Evolutionary conservation across 2,888 invertebrate species (phyloP).

Genomic region (Tachina fera): DNA sequence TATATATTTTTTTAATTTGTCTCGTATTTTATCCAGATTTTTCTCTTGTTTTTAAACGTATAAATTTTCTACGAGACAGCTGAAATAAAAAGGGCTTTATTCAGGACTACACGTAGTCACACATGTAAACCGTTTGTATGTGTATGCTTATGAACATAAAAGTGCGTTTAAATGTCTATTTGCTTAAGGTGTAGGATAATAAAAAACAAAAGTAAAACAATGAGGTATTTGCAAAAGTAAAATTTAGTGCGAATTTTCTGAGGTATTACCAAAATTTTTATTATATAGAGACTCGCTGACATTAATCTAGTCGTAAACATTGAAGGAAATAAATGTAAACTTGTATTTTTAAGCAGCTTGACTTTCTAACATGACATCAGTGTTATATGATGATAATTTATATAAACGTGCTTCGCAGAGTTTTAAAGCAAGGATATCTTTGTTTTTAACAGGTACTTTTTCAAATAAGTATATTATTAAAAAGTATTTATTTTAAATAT

Average conservation of each 20-base stretch:
- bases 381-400: background rate
- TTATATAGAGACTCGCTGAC: background rate
- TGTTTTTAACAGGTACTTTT: background rate
- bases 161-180: constrained; percentile 6
- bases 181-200: background rate
- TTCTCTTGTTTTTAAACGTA: background rate
- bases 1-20: too few species aligned
- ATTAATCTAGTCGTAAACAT: constrained; percentile 9
- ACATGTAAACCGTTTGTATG: background rate
- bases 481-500: too few species aligned
- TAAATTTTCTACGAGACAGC: background rate
- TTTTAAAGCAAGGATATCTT: background rate
- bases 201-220: constrained; percentile 15
- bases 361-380: constrained; percentile 42
- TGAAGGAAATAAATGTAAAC: background rate
- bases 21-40: background rate
- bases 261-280: background rate
- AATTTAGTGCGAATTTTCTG: constrained; percentile 3
- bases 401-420: background rate
- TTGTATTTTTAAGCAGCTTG: constrained; percentile 26
- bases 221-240: constrained; percentile 3
- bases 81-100: background rate
- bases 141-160: background rate
- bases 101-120: background rate
- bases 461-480: too few species aligned